Evolutionary conservation across 2,888 invertebrate species (phyloP), one percentile per base, ranked within the genome.

Genomic region (Phymatocera aterrima): DNA sequence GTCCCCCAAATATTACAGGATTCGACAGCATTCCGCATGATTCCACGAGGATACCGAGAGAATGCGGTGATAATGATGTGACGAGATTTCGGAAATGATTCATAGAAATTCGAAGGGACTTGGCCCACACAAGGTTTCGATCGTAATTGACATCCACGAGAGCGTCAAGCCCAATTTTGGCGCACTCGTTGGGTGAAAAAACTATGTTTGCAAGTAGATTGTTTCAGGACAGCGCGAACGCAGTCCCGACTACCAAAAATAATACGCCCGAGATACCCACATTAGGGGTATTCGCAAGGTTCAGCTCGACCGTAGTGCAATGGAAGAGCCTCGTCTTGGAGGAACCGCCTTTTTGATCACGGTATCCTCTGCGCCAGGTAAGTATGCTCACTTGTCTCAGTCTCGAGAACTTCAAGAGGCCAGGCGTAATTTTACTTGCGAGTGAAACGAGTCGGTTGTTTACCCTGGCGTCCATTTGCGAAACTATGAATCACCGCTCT

Each of bases 341-440:
- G 75, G 40, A 75, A 75, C 75, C 54, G 75, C 75, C 75, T 75
- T 75, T 51, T 24, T 75, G 75, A 75, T 75, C 75, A 75, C 75
- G 75, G 75, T 75, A 6, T 57, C 75, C 75, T 75, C 75, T 75
- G 75, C 75, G 75, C 75, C 75, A 75, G 75, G 75, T 75, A 75
- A 75, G 75, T 75, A 75, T 75, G 75, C 37, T 57, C 28, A 15
- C 28, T 15, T n/a, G 0, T 0, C 12, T 0, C 1, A 12, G 18
- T n/a, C 40, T 10, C 57, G 18, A 60, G 75, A 15, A 15, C 28
- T 60, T 57, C 1, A 24, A n/a, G 31, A 10, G 6, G 3, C 34
- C 37, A 3, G 28, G 43, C 40, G 37, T 40, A 24, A 28, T 40
- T 75, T 60, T 75, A 31, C 40, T 51, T 34, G 72, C 51, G 72